Evolutionary conservation across 2,113 vertebrate genomes (phyloP).

Genomic region (Phycodurus eques): DNA sequence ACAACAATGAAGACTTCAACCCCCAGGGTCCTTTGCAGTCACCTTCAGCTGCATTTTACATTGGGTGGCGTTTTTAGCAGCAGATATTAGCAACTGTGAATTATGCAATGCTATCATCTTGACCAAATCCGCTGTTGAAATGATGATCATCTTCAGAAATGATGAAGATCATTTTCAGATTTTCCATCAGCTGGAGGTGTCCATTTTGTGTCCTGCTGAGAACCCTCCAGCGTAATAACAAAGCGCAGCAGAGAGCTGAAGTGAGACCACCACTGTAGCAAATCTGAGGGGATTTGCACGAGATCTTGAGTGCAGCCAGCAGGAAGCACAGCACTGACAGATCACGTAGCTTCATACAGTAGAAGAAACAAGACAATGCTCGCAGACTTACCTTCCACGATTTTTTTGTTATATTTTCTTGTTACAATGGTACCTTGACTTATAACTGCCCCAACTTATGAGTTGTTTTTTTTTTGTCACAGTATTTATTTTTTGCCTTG

Average conservation of each 20-base stretch:
- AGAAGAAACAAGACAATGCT: conserved; percentile 20
- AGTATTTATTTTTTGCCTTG: too few relatives aligned
- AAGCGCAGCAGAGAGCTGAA: conserved; percentile 40
- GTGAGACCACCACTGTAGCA: conserved; percentile 61
- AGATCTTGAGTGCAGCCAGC: conserved; percentile 45
- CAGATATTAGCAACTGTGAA: not conserved
- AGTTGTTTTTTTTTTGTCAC: too few relatives aligned
- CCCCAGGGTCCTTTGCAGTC: too few relatives aligned
- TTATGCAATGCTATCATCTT: not conserved
- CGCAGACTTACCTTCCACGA: not conserved
- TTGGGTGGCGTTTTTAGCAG: not conserved
- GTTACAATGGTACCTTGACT: too few relatives aligned
- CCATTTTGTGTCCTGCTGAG: conserved; percentile 68
- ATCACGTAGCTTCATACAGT: conserved; percentile 40
- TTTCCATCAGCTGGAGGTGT: conserved; percentile 68
- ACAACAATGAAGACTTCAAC: not conserved
- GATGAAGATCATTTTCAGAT: conserved; percentile 52
- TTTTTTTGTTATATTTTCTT: not conserved
- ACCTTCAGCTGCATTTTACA: too few relatives aligned
- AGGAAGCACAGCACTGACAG: conserved; percentile 35
- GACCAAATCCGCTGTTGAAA: not conserved
- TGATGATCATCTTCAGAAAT: not conserved
- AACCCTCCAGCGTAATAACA: conserved; percentile 72
- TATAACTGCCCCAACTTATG: too few relatives aligned
- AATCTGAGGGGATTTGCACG: conserved; percentile 70